These are phyloP conservation scores for Sepioteuthis lessoniana DNA, from an alignment of 2,888 invertebrate genomes.

Conservation along the genomic window DNA sequence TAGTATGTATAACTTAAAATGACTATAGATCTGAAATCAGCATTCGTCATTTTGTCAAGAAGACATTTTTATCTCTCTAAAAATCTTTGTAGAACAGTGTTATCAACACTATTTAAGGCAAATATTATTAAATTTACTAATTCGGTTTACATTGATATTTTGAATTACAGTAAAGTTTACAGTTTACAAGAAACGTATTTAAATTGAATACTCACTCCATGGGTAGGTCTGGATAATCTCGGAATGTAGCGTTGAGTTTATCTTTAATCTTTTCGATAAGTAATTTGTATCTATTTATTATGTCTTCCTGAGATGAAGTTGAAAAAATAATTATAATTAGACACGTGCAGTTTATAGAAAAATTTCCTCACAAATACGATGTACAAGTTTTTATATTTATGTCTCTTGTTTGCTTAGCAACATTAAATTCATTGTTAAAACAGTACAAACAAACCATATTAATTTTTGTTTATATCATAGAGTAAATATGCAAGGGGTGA, in stretches of 20 bases:
- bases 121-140: background rate
- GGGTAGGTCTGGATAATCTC: background rate
- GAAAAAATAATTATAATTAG: background rate
- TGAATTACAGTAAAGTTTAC: background rate
- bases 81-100: too few relatives aligned
- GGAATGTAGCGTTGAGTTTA: constrained; percentile 4
- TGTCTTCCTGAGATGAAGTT: background rate
- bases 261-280: background rate
- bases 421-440: background rate
- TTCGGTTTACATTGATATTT: background rate
- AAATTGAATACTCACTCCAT: constrained; percentile 11
- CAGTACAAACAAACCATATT: background rate
- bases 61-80: too few relatives aligned
- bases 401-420: background rate
- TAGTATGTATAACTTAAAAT: too few relatives aligned
- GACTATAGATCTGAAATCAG: too few relatives aligned
- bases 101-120: too few relatives aligned
- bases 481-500: too few relatives aligned
- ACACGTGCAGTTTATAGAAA: background rate
- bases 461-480: too few relatives aligned
- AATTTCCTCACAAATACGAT: background rate
- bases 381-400: background rate
- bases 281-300: background rate
- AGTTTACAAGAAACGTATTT: background rate
- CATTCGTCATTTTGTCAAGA: too few relatives aligned